Evolutionary conservation across 2,797 vertebrate species (phyloP), one percentile per base, ranked within the genome.

Genomic region (Pseudochaenichthys georgianus): DNA sequence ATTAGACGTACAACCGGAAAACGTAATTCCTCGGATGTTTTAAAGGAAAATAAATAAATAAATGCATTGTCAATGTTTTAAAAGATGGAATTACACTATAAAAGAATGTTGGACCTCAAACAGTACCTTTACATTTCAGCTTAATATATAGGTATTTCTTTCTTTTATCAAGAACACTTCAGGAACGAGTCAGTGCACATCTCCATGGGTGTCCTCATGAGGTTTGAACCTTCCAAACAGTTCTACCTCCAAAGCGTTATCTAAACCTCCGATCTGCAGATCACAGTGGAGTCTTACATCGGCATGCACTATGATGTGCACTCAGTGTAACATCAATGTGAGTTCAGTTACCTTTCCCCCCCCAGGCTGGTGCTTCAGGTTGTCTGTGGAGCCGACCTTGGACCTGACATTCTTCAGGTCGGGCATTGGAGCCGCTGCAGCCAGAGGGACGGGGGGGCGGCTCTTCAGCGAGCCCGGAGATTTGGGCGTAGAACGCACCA

Each of bases 301-400:
- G 15, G 28, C 10, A 0, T 10, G 28, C 4, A 15, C 41, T 21
- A 1, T 42, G 28, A 67, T 45, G 31, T 0, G 41, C 11, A 0
- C 5, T 47, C 4, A 17, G 50, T 11, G 28, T 23, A 9, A 4
- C 13, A n/a, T 42, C 31, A 21, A 5, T 11, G 19, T 2, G 19
- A 17, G 12, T 50, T 8, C 0, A 10, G 42, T 70, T 86, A 99
- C 98, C 97, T 96, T 97, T 73, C 98, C 0, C 98, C 98, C 98
- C 80, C 98, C 98, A 0, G 98, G 98, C 92, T 99, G 97, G 90
- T 99, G 95, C 70, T 97, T 99, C 53, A 99, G 93, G 94, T 99
- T 99, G 0, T 97, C 97, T 0, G 95, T 99, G 68, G 98, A 99
- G 74, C 97, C 97, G 0, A 99, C 96, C 95, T 99, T 99, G 89